Evolutionary conservation across 92 coral and sea anemone species (phyloP).

Genomic region (Epizoanthus illoricatus): DNA sequence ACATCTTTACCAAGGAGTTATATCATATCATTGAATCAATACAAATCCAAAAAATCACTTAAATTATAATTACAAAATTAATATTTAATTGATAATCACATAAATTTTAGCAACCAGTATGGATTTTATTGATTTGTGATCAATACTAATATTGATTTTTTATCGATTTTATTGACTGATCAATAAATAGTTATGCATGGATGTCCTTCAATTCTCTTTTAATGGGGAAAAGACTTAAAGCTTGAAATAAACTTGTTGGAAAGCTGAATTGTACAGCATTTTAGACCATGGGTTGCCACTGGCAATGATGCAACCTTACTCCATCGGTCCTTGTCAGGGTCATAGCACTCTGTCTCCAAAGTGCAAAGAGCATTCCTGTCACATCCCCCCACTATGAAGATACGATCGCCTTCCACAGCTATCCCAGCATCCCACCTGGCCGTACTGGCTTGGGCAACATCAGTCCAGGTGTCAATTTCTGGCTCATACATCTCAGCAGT

Average conservation of each 20-base stretch:
- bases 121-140: too few species aligned
- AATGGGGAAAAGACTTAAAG: constrained; percentile 31
- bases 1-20: too few species aligned
- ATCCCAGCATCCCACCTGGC: constrained; percentile 99
- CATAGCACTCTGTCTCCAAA: constrained; percentile 93
- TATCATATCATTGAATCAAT: too few species aligned
- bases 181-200: too few species aligned
- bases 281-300: constrained; percentile 93
- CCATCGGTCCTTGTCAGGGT: constrained; percentile 89
- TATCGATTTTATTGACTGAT: too few species aligned
- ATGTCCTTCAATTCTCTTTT: background rate
- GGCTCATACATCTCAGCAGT: constrained; percentile 96
- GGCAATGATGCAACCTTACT: constrained; percentile 91
- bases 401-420: constrained; percentile 91
- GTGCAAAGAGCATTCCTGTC: constrained; percentile 98
- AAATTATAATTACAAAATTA: too few species aligned
- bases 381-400: constrained; percentile 96
- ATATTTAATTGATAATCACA: too few species aligned
- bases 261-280: constrained; percentile 91
- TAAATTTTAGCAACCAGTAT: too few species aligned
- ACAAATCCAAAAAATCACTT: too few species aligned
- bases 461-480: constrained; percentile 92
- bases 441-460: constrained; percentile 88
- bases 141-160: too few species aligned
- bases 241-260: constrained; percentile 77